Conservation (phyloP, 2,797 vertebrate genomes). For the Discoglossus pictus region DNA sequence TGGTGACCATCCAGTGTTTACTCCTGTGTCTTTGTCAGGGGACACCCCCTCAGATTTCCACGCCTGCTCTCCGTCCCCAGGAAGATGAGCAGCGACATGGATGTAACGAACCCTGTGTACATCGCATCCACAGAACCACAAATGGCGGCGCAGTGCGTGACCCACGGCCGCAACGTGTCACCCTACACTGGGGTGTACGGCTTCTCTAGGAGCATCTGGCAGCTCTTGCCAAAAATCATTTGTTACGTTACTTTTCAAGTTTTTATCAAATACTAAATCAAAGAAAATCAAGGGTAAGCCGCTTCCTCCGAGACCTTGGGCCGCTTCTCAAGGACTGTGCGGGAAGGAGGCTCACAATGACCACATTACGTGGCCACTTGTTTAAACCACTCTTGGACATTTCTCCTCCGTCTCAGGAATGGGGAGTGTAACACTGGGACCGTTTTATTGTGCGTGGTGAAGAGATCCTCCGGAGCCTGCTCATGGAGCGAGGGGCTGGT, state of each 20-base stretch:
- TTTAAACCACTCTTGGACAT: conserved; percentile 51
- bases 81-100: conserved; percentile 48
- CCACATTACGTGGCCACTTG: conserved; percentile 20
- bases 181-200: conserved; percentile 22
- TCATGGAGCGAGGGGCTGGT: background rate
- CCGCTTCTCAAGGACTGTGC: conserved; percentile 38
- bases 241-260: conserved; percentile 58
- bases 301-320: conserved; percentile 21
- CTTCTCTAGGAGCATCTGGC: conserved; percentile 58
- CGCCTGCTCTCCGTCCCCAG: conserved; percentile 63
- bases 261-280: conserved; percentile 56
- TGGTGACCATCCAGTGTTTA: conserved; percentile 67
- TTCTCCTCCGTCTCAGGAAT: conserved; percentile 60
- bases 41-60: conserved; percentile 72
- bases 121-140: conserved; percentile 49
- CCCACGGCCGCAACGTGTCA: conserved; percentile 31
- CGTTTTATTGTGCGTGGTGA: background rate
- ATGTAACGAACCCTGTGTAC: conserved; percentile 49
- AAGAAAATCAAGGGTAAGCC: conserved; percentile 37
- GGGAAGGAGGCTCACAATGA: conserved; percentile 11
- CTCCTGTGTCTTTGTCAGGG: conserved; percentile 69
- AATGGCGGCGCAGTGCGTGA: conserved; percentile 26
- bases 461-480: conserved; percentile 25
- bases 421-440: conserved; percentile 51
- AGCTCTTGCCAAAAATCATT: conserved; percentile 66